Conservation (phyloP, 2,888 invertebrate genomes). For the Chaetogeoica ovagalla region DNA sequence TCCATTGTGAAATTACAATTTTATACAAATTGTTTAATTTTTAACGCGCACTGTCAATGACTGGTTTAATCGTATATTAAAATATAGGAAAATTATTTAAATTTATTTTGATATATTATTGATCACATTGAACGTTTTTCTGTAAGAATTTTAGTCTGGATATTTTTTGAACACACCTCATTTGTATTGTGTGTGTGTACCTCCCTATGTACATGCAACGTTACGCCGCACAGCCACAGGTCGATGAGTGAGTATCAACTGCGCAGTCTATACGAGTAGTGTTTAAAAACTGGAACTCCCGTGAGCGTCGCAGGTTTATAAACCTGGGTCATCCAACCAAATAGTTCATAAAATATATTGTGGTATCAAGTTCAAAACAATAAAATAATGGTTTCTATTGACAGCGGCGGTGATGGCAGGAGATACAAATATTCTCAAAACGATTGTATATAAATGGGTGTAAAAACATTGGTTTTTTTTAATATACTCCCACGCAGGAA, state of each 20-base stretch:
- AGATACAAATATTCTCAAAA: slow-evolving; percentile 26
- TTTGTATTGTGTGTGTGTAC: no score
- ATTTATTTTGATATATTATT: no score
- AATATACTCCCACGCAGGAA: not conserved
- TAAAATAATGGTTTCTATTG: slow-evolving; percentile 11
- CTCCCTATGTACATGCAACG: no score
- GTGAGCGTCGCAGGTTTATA: slow-evolving; percentile 17
- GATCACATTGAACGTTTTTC: no score
- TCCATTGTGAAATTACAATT: no score
- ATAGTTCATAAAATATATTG: not conserved
- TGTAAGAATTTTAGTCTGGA: no score
- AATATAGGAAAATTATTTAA: no score
- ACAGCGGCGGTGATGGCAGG: not conserved
- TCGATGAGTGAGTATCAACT: not conserved
- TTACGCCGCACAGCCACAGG: not conserved
- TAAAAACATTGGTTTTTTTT: not conserved
- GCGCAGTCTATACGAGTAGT: not conserved
- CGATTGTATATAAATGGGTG: not conserved
- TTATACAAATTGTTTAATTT: no score
- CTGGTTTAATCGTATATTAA: no score
- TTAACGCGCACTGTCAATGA: no score
- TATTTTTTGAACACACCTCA: no score
- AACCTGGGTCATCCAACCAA: slow-evolving; percentile 37
- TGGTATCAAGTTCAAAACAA: slow-evolving; percentile 49
- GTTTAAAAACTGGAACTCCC: slow-evolving; percentile 40